Conservation (phyloP, 2,888 invertebrate genomes). For the Stictocephala bisonia region DNA sequence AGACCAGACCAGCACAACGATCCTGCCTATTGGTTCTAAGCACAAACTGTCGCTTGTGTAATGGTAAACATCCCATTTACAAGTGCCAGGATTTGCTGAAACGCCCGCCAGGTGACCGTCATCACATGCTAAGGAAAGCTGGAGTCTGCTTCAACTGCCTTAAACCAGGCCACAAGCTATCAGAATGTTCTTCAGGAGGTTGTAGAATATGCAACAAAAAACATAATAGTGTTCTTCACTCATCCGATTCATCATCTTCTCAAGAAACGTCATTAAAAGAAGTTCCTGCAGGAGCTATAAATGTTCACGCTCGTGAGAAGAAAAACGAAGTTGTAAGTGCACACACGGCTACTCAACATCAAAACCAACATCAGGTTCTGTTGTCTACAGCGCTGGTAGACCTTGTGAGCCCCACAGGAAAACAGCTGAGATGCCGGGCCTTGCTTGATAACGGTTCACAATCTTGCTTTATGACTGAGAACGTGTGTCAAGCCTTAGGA, state of each 20-base stretch:
- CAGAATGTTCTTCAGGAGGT: background rate
- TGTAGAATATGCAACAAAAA: background rate
- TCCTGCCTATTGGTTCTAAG: background rate
- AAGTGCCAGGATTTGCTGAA: background rate
- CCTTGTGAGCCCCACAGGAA: constrained; percentile 40
- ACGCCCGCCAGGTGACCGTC: background rate
- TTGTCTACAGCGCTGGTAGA: constrained; percentile 12
- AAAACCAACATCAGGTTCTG: background rate
- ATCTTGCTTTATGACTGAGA: constrained; percentile 50
- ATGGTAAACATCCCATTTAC: background rate
- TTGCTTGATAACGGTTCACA: constrained; percentile 55
- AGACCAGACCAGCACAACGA: background rate
- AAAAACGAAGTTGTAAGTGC: background rate
- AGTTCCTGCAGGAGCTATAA: background rate
- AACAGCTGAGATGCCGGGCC: constrained; percentile 49
- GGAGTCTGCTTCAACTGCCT: constrained; percentile 4
- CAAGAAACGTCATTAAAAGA: background rate
- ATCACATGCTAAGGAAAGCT: background rate
- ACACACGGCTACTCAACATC: too few species aligned
- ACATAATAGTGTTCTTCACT: background rate
- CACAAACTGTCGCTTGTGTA: background rate
- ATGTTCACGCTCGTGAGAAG: background rate
- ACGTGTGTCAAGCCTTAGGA: constrained; percentile 31
- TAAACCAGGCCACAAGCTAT: background rate
- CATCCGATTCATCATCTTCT: too few species aligned